A percentile compares a stretch with the other conserved stretches of the same genome.
Conservation (phyloP, 2,888 invertebrate species). For the Apamea epomidion region DNA sequence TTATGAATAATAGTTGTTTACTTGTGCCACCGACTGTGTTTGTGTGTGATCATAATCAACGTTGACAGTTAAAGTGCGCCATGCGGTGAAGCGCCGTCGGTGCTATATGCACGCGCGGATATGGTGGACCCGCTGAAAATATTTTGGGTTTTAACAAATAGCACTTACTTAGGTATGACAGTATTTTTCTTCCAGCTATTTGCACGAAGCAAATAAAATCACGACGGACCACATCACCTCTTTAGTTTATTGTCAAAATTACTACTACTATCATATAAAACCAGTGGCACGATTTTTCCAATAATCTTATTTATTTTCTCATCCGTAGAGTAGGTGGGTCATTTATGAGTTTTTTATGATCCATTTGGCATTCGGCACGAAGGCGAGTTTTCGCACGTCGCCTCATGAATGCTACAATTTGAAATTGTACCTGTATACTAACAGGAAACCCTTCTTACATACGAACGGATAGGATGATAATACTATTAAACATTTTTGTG, state of each 20-base stretch:
- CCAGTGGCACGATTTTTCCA: conserved; percentile 61
- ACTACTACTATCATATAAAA: conserved; percentile 66
- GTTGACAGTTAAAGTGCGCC: conserved; percentile 82
- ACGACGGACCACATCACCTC: conserved; percentile 33
- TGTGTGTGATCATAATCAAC: conserved; percentile 74
- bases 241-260: conserved; percentile 62
- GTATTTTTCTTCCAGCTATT: conserved; percentile 31
- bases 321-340: conserved; percentile 72
- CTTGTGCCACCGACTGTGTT: conserved; percentile 66
- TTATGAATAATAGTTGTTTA: conserved; percentile 71
- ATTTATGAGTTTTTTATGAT: conserved; percentile 81
- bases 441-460: conserved; percentile 42
- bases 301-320: conserved; percentile 76
- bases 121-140: conserved; percentile 96
- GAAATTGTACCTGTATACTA: conserved; percentile 47
- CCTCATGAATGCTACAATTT: conserved; percentile 70
- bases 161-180: conserved; percentile 94
- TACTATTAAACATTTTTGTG: neutral
- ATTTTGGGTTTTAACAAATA: conserved; percentile 96
- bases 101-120: conserved; percentile 85
- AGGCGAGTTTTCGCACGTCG: conserved; percentile 66
- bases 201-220: conserved; percentile 34
- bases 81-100: conserved; percentile 86
- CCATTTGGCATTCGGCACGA: conserved; percentile 74
- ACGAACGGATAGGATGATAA: conserved; percentile 3